Evolutionary conservation across 2,113 vertebrate species (phyloP).

Genomic region (Seriola rivoliana): DNA sequence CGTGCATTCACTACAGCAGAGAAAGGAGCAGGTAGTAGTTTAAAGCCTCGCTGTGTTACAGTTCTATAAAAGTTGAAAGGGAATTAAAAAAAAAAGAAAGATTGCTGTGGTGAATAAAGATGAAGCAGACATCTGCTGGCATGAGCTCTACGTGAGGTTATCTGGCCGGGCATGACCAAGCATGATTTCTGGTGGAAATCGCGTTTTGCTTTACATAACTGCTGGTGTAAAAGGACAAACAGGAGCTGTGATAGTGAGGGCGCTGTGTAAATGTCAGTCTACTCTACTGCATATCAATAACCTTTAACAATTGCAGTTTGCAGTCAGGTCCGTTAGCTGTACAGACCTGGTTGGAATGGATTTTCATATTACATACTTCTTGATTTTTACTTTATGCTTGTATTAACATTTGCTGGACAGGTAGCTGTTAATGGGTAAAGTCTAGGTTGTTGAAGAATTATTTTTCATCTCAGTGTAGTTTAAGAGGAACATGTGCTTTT

Average conservation of each 20-base stretch:
- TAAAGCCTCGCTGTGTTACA: neutral
- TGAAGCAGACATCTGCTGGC: slow-evolving; percentile 18
- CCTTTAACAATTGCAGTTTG: slow-evolving; percentile 34
- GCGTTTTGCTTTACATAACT: slow-evolving; percentile 53
- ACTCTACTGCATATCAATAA: slow-evolving; percentile 65
- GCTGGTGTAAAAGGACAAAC: slow-evolving; percentile 58
- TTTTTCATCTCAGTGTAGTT: neutral
- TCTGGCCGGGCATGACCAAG: slow-evolving; percentile 53
- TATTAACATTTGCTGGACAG: neutral
- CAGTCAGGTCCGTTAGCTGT: neutral
- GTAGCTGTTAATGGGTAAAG: neutral
- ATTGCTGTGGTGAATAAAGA: slow-evolving; percentile 6
- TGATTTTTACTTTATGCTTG: neutral
- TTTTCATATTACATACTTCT: neutral
- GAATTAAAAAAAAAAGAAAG: neutral
- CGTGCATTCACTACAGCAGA: slow-evolving; percentile 4
- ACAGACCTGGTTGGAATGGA: neutral
- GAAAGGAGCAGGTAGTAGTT: neutral
- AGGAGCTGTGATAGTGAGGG: slow-evolving; percentile 43
- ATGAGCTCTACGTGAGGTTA: slow-evolving; percentile 35
- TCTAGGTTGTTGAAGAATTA: neutral
- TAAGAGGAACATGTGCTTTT: neutral
- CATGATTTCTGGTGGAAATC: slow-evolving; percentile 55
- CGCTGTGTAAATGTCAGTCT: slow-evolving; percentile 61
- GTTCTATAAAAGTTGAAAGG: slow-evolving; percentile 9